phyloP scores from a whole-genome alignment of 2,888 invertebrate species.

The Andrena flavipes region DNA sequence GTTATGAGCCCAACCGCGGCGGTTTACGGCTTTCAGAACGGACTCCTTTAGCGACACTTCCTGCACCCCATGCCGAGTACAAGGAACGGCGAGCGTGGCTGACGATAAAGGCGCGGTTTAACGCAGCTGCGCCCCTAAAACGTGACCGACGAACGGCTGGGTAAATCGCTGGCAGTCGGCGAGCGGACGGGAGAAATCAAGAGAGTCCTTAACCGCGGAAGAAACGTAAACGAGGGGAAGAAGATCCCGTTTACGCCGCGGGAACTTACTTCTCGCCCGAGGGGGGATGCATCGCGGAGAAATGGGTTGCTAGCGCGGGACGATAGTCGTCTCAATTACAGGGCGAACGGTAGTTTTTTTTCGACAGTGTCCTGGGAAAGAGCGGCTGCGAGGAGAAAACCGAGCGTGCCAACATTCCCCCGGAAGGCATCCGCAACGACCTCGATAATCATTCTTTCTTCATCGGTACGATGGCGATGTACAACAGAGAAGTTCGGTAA shows the following conservation, averaged over 20 bases:
- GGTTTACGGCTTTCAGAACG: slow-evolving; percentile 26
- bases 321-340: slow-evolving; percentile 59
- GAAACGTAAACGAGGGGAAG: slow-evolving; percentile 27
- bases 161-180: slow-evolving; percentile 13
- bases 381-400: neutral
- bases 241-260: neutral
- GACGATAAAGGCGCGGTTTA: slow-evolving; percentile 43
- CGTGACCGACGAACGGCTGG: slow-evolving; percentile 6
- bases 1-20: neutral
- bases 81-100: slow-evolving; percentile 4
- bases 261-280: neutral
- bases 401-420: too few relatives aligned
- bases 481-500: too few relatives aligned
- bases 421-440: too few relatives aligned
- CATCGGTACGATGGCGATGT: too few relatives aligned
- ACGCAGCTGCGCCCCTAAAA: slow-evolving; percentile 12
- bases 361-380: slow-evolving; percentile 19
- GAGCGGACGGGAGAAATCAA: slow-evolving; percentile 7
- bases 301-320: slow-evolving; percentile 40
- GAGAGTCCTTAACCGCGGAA: slow-evolving; percentile 12
- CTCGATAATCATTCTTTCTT: too few relatives aligned
- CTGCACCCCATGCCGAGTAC: neutral
- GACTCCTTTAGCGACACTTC: slow-evolving; percentile 11
- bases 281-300: neutral
- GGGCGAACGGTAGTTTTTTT: slow-evolving; percentile 53